Evolutionary conservation across 2,113 vertebrate species (phyloP).

Genomic region (Podilymbus podiceps): DNA sequence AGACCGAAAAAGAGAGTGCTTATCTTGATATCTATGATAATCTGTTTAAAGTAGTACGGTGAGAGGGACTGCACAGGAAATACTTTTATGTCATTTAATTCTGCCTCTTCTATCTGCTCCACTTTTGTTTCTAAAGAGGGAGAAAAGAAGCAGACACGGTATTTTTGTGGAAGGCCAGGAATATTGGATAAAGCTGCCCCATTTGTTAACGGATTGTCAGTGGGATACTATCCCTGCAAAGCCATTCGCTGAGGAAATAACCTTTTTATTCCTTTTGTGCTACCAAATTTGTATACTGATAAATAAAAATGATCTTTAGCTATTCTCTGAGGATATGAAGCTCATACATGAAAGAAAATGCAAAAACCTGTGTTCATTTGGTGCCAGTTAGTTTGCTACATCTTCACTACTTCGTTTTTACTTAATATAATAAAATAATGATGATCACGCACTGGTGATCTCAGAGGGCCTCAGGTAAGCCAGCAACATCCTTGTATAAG

Average conservation of each 20-base stretch:
- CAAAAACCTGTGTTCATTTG: background rate
- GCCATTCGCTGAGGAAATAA: background rate
- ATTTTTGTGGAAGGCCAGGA: background rate
- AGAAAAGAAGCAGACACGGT: background rate
- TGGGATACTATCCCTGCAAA: background rate
- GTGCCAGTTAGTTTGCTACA: background rate
- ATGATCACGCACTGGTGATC: conserved; percentile 4
- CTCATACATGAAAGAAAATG: background rate
- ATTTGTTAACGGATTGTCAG: background rate
- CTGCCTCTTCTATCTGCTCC: background rate
- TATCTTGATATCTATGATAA: background rate
- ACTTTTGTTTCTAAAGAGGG: background rate
- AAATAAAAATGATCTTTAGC: background rate
- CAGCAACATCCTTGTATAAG: conserved; percentile 36
- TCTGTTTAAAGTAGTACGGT: background rate
- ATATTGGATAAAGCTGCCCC: background rate
- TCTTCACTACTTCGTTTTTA: background rate
- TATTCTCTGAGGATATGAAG: background rate
- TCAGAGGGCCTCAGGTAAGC: conserved; percentile 63
- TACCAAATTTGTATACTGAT: background rate
- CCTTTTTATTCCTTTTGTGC: background rate
- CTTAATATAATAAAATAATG: background rate
- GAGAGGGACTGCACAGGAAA: background rate
- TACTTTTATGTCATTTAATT: background rate
- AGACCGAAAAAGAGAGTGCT: background rate